Conservation (phyloP, 2,113 vertebrate species). For the Colinus virginianus region DNA sequence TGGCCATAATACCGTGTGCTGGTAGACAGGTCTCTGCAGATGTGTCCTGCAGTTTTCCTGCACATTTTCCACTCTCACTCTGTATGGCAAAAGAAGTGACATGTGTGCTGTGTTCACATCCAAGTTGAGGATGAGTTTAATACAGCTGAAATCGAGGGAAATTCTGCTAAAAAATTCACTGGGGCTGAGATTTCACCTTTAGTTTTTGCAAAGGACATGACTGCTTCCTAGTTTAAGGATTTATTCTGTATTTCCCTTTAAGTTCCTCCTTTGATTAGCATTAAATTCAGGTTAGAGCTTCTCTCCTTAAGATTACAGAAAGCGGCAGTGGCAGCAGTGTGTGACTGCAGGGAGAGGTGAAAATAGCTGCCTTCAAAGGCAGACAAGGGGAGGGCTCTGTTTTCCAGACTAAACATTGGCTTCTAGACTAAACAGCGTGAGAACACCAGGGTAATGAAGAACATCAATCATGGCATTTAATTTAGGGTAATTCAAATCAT, state of each 20-base stretch:
- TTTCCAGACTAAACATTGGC: neutral
- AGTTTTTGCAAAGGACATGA: neutral
- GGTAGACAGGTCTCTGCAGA: neutral
- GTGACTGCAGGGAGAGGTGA: neutral
- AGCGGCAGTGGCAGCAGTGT: neutral
- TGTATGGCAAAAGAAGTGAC: neutral
- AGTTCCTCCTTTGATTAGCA: neutral
- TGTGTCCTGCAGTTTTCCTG: neutral
- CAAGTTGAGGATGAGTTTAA: neutral
- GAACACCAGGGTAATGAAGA: neutral
- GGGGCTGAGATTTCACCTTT: neutral
- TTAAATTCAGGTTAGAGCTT: neutral
- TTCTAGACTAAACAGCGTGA: neutral
- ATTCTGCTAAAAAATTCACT: neutral
- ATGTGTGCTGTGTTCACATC: rapidly evolving
- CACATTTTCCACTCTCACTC: neutral
- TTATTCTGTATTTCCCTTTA: neutral
- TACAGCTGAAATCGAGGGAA: neutral
- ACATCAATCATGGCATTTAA: neutral
- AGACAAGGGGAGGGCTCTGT: neutral
- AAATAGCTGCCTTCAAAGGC: neutral
- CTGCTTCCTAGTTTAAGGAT: neutral
- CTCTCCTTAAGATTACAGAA: neutral
- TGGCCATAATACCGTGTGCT: neutral
- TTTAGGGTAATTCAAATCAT: neutral